phyloP scores from a whole-genome alignment of 23 tunicate genomes.

The Trididemnum clinides region DNA sequence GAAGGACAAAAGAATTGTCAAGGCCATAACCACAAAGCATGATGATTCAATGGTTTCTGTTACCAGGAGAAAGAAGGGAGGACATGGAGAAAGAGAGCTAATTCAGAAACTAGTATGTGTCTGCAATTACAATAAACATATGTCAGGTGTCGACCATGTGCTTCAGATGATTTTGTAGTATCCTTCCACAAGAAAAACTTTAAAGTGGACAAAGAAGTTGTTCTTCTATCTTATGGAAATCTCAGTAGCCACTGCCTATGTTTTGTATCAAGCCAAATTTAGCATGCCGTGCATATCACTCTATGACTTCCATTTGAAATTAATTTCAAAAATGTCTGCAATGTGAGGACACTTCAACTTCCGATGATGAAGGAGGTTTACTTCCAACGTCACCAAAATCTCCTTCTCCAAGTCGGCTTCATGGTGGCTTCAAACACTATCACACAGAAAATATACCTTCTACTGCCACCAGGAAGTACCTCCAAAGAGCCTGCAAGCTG shows the following conservation, averaged over 20 bases:
- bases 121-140: too few species aligned
- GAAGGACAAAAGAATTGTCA: too few species aligned
- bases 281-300: not conserved
- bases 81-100: not conserved
- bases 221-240: slow-evolving; percentile 27
- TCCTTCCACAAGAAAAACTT: too few species aligned
- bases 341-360: not conserved
- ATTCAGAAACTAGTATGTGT: not conserved
- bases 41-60: not conserved
- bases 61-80: slow-evolving; percentile 5
- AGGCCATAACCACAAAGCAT: too few species aligned
- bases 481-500: not conserved
- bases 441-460: not conserved
- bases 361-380: not conserved
- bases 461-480: too few species aligned
- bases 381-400: not conserved
- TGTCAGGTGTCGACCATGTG: slow-evolving; percentile 24
- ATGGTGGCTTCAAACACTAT: not conserved
- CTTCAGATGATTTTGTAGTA: slow-evolving; percentile 30
- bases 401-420: not conserved
- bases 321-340: not conserved
- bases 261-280: not conserved
- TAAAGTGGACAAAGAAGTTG: slow-evolving; percentile 35
- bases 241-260: slow-evolving; percentile 8
- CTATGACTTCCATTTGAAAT: not conserved